Conservation (phyloP, 2,113 vertebrate species). For the Actinemys pallida region DNA sequence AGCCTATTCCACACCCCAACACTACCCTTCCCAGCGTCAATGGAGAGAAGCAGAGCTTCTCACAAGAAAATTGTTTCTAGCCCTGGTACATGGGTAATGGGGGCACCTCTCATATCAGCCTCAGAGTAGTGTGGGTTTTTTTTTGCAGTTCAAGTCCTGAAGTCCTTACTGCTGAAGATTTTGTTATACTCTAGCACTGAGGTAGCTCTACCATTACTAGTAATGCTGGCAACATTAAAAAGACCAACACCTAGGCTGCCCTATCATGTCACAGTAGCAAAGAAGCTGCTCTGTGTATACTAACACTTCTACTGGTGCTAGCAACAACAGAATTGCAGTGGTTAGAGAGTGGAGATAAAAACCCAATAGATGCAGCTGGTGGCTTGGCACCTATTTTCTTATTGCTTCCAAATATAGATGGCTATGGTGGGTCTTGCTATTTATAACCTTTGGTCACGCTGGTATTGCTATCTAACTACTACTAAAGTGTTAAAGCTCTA, state of each 20-base stretch:
- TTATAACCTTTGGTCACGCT: not conserved
- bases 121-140: not conserved
- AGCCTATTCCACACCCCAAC: not conserved
- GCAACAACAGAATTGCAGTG: not conserved
- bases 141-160: not conserved
- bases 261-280: not conserved
- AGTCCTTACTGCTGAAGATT: not conserved
- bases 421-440: not conserved
- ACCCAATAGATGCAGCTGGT: not conserved
- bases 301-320: not conserved
- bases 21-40: not conserved
- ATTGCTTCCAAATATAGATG: not conserved
- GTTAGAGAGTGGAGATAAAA: not conserved
- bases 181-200: not conserved
- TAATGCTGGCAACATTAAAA: not conserved
- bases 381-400: not conserved
- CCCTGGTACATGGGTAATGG: too few relatives aligned
- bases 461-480: not conserved
- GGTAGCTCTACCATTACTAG: not conserved
- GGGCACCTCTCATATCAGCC: not conserved
- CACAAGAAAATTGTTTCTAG: too few relatives aligned
- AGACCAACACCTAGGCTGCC: not conserved
- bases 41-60: too few relatives aligned
- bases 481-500: not conserved
- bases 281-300: not conserved